Evolutionary conservation across 2,888 invertebrate species (phyloP).

Genomic region (Parnassius orleans): DNA sequence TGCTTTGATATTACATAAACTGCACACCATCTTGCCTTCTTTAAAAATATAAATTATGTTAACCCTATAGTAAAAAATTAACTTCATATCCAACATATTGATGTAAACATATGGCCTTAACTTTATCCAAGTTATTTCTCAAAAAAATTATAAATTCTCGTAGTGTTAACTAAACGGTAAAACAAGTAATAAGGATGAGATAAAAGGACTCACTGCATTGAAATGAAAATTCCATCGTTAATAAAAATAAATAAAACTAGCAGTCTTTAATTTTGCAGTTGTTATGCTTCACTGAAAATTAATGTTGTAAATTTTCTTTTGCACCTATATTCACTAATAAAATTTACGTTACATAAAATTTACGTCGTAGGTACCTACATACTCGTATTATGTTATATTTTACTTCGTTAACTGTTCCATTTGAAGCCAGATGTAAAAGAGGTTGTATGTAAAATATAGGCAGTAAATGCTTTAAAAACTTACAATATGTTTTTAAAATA

Average conservation of each 20-base stretch:
- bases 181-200: constrained; percentile 6
- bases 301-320: constrained; percentile 40
- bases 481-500: too few relatives aligned
- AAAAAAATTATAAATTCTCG: neutral
- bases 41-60: neutral
- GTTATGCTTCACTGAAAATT: constrained; percentile 68
- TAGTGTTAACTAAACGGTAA: constrained; percentile 9
- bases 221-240: constrained; percentile 58
- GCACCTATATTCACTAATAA: constrained; percentile 62
- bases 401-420: constrained; percentile 25
- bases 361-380: constrained; percentile 34
- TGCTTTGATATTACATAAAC: too few relatives aligned
- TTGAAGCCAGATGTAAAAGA: constrained; percentile 50
- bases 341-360: constrained; percentile 39
- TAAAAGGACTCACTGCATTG: constrained; percentile 55
- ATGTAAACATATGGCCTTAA: constrained; percentile 24
- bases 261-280: constrained; percentile 29
- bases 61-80: neutral
- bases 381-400: constrained; percentile 26
- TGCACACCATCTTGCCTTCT: too few relatives aligned
- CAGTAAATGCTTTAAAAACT: constrained; percentile 40
- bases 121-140: constrained; percentile 8
- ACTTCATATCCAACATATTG: constrained; percentile 4
- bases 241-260: constrained; percentile 28
- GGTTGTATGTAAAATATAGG: too few relatives aligned